Base-by-base conservation (phyloP, 2,113 vertebrate genomes). In the Neoarius graeffei region DNA sequence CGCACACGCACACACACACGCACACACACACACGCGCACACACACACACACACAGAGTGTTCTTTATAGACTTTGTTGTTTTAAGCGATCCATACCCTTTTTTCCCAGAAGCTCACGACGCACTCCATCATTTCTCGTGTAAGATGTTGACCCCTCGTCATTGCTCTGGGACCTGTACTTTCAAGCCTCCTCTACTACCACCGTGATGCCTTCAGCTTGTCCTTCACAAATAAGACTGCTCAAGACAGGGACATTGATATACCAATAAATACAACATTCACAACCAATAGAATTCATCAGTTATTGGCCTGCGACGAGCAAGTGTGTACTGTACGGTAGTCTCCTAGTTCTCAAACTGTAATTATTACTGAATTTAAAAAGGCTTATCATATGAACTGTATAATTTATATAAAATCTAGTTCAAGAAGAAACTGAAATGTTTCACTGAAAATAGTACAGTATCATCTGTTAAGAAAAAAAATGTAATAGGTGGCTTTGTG, bases 61-160 rank as follows among this genome's bases (percentile, higher is more conserved):
- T 69, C 19, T 69, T 54, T 27, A 79, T 54, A 82, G 66, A 60
- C 42, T 30, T 71, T 87, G 25, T 80, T 86, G 81, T 89, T 83
- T 81, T 60, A 77, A 91, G 42, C 83, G 86, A 89, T 90, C 88
- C 81, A 52, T 92, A 92, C 77, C 91, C 93, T 94, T 94, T 93
- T 91, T 94, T 93, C 91, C 90, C 94, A 98, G 97, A 98, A 96
- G 97, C 97, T 93, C 97, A 98, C 94, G 96, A 98, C 94, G 97
- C 97, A 89, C 96, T 98, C 83, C 97, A 98, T 91, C 97, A 98
- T 94, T 99, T 98, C 94, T 98, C 97, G 87, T 99, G 97, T 94
- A 98, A 99, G 94, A 99, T 99, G 98, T 94, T 98, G 94, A 98
- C 97, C 85, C 98, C 97, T 81, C 97, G 97, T 88, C 97, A 98